Evolutionary conservation across 2,113 vertebrate genomes (phyloP).

Genomic region (Syngnathus floridae): DNA sequence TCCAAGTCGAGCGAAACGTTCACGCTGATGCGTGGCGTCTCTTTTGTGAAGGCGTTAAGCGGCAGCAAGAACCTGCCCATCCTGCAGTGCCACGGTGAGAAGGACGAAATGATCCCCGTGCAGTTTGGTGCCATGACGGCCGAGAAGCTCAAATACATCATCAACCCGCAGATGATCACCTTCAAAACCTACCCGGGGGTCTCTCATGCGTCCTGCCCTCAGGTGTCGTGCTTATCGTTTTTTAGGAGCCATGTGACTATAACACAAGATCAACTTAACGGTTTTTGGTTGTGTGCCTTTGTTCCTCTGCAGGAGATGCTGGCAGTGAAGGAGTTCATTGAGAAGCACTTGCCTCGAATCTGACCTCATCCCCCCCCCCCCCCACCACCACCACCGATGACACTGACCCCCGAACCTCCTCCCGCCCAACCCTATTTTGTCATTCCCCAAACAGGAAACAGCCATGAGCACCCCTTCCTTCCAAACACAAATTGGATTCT

Average conservation of each 20-base stretch:
- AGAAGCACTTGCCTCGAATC: constrained; percentile 90
- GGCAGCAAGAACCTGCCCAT: constrained; percentile 84
- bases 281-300: not conserved
- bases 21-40: not conserved
- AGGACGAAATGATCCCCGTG: constrained; percentile 85
- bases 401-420: constrained; percentile 68
- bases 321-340: constrained; percentile 92
- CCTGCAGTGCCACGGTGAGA: constrained; percentile 93
- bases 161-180: constrained; percentile 79
- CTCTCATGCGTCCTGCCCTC: constrained; percentile 85
- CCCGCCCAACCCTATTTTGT: constrained; percentile 65
- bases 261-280: no score
- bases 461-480: constrained; percentile 64
- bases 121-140: constrained; percentile 85
- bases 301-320: constrained; percentile 84
- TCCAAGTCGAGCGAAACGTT: no score
- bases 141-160: constrained; percentile 83
- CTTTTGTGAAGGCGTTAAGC: constrained; percentile 73
- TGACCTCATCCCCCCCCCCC: constrained; percentile 64
- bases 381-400: constrained; percentile 22
- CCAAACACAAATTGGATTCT: constrained; percentile 7
- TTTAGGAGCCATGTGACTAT: no score
- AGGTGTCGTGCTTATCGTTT: constrained; percentile 58
- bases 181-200: constrained; percentile 87
- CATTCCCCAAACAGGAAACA: constrained; percentile 77